Conservation (phyloP, 2,797 vertebrate genomes). For the Microctenopoma lineatum region DNA sequence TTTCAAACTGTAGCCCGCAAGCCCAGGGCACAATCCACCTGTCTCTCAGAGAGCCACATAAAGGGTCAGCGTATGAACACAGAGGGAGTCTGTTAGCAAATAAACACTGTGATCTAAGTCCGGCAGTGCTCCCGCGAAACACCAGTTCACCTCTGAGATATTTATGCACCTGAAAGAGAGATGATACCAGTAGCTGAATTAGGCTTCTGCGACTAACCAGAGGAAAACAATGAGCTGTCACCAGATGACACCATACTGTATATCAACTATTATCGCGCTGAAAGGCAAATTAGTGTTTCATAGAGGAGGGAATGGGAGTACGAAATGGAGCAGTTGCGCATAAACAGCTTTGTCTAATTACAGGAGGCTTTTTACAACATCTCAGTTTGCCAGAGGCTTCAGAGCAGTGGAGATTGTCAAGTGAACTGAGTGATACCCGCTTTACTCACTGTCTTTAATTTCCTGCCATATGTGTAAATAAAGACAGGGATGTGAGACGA, state of each 20-base stretch:
- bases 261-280: constrained; percentile 54
- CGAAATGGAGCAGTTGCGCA: constrained; percentile 41
- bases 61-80: constrained; percentile 77
- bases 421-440: constrained; percentile 47
- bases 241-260: constrained; percentile 57
- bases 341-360: constrained; percentile 73
- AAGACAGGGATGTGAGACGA: constrained; percentile 40
- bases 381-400: constrained; percentile 56
- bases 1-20: constrained; percentile 83
- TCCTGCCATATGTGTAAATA: constrained; percentile 64
- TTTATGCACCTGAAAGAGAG: constrained; percentile 65
- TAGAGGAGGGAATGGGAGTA: constrained; percentile 32
- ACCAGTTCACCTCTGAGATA: constrained; percentile 49
- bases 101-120: constrained; percentile 74
- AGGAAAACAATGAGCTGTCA: constrained; percentile 65
- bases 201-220: constrained; percentile 58
- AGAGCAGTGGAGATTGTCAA: constrained; percentile 54
- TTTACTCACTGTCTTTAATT: constrained; percentile 57
- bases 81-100: constrained; percentile 81
- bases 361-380: constrained; percentile 57
- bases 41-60: constrained; percentile 80
- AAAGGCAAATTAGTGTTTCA: constrained; percentile 63
- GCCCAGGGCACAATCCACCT: constrained; percentile 83
- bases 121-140: constrained; percentile 50
- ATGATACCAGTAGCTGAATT: constrained; percentile 43